Conservation (phyloP, 2,797 vertebrate genomes). For the Glyptemys insculpta region DNA sequence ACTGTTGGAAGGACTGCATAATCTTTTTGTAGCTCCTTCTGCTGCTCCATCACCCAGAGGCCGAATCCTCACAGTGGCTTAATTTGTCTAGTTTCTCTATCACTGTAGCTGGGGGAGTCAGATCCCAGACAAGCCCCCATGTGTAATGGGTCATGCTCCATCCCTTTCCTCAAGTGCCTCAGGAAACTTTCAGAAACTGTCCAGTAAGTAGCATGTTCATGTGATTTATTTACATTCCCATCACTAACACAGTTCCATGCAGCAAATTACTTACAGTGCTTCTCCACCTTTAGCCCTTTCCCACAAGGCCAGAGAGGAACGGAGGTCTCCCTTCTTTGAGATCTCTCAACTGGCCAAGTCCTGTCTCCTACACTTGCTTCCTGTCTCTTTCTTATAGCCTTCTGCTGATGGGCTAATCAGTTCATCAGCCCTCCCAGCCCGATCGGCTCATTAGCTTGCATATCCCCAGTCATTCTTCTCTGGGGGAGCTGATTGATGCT, state of each 20-base stretch:
- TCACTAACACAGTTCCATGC: background rate
- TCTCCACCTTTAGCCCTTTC: background rate
- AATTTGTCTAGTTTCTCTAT: background rate
- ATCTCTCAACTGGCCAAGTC: background rate
- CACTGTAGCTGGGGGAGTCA: background rate
- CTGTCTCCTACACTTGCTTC: background rate
- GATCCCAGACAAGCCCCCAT: background rate
- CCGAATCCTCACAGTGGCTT: background rate
- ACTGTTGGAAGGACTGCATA: background rate
- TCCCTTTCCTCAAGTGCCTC: background rate
- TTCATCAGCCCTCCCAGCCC: background rate
- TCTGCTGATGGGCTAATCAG: background rate
- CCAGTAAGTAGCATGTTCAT: background rate
- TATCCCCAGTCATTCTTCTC: background rate
- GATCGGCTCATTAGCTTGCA: background rate
- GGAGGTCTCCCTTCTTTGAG: background rate
- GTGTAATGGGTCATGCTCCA: background rate
- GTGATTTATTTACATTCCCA: background rate
- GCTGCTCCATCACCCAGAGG: background rate
- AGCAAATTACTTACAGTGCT: background rate
- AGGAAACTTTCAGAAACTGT: background rate
- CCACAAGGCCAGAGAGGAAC: background rate
- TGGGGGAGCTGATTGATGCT: background rate
- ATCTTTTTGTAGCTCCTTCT: background rate
- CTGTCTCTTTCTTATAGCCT: background rate